These are phyloP conservation scores for Periophthalmus modestus DNA, from an alignment of 2,113 vertebrate species.

Conservation along the genomic window DNA sequence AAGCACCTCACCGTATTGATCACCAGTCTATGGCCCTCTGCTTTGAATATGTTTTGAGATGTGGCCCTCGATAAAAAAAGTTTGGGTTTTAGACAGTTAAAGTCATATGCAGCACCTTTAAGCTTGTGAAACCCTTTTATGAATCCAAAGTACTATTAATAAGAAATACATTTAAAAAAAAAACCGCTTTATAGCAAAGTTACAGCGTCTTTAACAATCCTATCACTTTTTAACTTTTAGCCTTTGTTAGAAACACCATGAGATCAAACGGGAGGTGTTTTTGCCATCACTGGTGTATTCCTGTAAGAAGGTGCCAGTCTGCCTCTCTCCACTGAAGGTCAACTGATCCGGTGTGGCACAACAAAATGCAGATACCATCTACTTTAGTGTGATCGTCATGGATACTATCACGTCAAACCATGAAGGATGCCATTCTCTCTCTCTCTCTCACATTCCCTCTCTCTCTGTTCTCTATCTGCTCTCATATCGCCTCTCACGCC, in stretches of 20 bases:
- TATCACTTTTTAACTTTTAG: neutral
- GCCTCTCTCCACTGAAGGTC: constrained; percentile 50
- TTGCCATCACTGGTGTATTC: constrained; percentile 23
- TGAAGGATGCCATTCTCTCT: constrained; percentile 23
- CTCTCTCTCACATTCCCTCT: constrained; percentile 18
- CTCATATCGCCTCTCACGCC: constrained; percentile 51
- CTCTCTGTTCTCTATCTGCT: constrained; percentile 33
- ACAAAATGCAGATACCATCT: constrained; percentile 44
- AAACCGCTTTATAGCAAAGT: neutral
- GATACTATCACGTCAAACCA: constrained; percentile 50
- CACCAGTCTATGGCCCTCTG: too few species aligned
- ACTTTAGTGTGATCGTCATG: constrained; percentile 33
- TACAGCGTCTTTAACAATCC: neutral
- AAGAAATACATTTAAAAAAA: too few species aligned
- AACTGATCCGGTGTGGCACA: constrained; percentile 45
- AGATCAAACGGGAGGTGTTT: constrained; percentile 34
- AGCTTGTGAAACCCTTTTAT: too few species aligned
- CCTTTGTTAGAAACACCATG: neutral
- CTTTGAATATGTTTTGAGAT: too few species aligned
- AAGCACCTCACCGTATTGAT: too few species aligned
- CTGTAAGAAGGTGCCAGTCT: constrained; percentile 36
- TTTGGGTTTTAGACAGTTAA: too few species aligned
- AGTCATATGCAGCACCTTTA: too few species aligned
- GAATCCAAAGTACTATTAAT: too few species aligned
- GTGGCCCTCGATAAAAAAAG: too few species aligned